A percentile compares a stretch with the other conserved stretches of the same genome.
phyloP scores from a whole-genome alignment of 2,113 vertebrate genomes.

The Istiophorus platypterus region DNA sequence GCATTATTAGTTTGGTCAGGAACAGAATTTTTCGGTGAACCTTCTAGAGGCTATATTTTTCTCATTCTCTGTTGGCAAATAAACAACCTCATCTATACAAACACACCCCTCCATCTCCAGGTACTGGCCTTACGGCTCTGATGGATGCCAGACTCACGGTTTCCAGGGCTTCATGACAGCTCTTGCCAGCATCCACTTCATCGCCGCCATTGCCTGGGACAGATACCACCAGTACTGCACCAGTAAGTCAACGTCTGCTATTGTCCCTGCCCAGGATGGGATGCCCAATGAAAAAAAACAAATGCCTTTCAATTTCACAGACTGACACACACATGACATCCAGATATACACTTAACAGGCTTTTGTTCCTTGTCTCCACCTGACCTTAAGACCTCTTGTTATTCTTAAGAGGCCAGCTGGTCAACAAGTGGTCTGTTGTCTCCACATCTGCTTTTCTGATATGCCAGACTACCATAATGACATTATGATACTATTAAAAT shows the following conservation, averaged over 20 bases:
- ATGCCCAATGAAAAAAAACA: not conserved
- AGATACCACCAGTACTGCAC: constrained; percentile 94
- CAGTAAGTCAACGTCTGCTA: constrained; percentile 81
- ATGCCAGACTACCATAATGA: no score
- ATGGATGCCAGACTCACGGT: constrained; percentile 94
- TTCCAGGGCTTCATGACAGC: constrained; percentile 94
- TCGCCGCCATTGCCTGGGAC: constrained; percentile 94
- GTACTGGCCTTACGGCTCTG: constrained; percentile 94
- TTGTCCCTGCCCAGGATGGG: not conserved
- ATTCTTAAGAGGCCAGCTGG: constrained; percentile 8
- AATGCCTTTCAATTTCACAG: not conserved
- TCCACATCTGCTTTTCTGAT: not conserved
- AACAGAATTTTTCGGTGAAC: no score
- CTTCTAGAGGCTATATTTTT: not conserved
- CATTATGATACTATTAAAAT: not conserved
- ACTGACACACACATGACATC: not conserved
- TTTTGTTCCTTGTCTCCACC: not conserved
- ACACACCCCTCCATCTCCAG: constrained; percentile 71
- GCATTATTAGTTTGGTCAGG: not conserved
- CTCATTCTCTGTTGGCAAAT: not conserved
- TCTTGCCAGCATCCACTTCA: constrained; percentile 92
- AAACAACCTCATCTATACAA: not conserved
- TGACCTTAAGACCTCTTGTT: constrained; percentile 9
- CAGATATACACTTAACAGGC: not conserved
- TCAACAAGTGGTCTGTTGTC: constrained; percentile 7